Evolutionary conservation across 2,113 vertebrate species (phyloP).

Genomic region (Pluvialis apricaria): DNA sequence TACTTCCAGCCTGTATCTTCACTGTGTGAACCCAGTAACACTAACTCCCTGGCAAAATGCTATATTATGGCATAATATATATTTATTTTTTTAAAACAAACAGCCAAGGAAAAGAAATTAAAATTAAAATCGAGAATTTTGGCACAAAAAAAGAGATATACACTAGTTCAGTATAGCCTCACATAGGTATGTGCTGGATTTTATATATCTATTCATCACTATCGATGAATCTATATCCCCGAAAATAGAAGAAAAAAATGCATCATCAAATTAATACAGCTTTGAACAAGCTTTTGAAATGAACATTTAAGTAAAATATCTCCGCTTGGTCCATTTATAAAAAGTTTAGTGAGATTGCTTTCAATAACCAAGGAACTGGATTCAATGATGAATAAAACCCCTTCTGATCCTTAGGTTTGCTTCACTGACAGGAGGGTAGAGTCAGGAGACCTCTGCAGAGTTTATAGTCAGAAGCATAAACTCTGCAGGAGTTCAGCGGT

Average conservation of each 20-base stretch:
- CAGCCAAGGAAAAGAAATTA: background rate
- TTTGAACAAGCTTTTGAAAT: background rate
- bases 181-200: background rate
- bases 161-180: background rate
- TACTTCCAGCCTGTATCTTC: background rate
- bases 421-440: background rate
- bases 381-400: background rate
- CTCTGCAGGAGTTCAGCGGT: background rate
- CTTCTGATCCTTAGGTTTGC: background rate
- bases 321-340: background rate
- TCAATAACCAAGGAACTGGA: background rate
- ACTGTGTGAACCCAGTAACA: background rate
- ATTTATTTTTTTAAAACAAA: background rate
- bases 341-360: background rate
- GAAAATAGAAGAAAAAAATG: background rate
- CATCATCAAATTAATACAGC: background rate
- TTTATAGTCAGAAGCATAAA: background rate
- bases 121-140: background rate
- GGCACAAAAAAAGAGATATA: background rate
- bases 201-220: background rate
- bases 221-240: background rate
- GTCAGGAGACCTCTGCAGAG: background rate
- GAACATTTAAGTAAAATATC: background rate
- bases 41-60: background rate
- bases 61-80: background rate